A percentile compares a stretch with the other conserved stretches of the same genome.
phyloP scores from a whole-genome alignment of 1,140 invertebrate genomes.

The Scaptomyza pallida region DNA sequence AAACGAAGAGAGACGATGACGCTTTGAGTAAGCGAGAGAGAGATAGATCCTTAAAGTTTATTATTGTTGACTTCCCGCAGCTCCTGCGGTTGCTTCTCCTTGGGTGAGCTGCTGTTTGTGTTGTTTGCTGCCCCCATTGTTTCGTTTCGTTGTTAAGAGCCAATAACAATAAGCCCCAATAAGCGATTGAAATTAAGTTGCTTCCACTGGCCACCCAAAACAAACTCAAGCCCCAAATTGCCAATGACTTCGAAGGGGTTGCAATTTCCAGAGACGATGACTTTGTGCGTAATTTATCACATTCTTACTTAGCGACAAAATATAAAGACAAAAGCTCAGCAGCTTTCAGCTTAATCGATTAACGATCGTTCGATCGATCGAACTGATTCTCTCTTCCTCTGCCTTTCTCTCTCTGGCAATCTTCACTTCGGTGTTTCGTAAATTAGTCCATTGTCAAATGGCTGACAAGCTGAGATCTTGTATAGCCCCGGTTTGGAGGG shows the following conservation, averaged over 20 bases:
- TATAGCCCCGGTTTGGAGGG: no score
- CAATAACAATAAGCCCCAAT: slow-evolving; percentile 69
- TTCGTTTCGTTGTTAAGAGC: slow-evolving; percentile 40
- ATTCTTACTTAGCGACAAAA: slow-evolving; percentile 74
- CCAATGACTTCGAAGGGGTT: background rate
- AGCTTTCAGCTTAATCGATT: slow-evolving; percentile 62
- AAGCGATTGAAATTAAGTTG: slow-evolving; percentile 79
- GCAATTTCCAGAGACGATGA: slow-evolving; percentile 20
- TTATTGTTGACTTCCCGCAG: slow-evolving; percentile 50
- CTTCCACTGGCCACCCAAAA: slow-evolving; percentile 56
- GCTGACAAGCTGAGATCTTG: slow-evolving; percentile 22
- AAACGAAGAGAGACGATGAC: slow-evolving; percentile 6
- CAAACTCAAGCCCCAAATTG: slow-evolving; percentile 1
- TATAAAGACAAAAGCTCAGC: slow-evolving; percentile 44
- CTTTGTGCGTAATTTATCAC: slow-evolving; percentile 65
- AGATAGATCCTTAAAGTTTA: slow-evolving; percentile 69
- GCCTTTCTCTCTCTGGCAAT: no score
- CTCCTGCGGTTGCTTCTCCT: slow-evolving; percentile 30
- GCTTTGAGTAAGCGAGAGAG: background rate
- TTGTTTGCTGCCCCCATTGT: slow-evolving; percentile 45
- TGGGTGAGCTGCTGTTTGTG: slow-evolving; percentile 63
- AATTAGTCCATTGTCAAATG: slow-evolving; percentile 78
- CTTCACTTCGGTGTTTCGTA: slow-evolving; percentile 65
- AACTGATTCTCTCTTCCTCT: background rate
- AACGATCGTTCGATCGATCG: slow-evolving; percentile 40